Percentiles rank a stretch among this genome's conserved stretches.
Conservation (phyloP, 1,140 invertebrate genomes). For the Drosophila kanapiae region DNA sequence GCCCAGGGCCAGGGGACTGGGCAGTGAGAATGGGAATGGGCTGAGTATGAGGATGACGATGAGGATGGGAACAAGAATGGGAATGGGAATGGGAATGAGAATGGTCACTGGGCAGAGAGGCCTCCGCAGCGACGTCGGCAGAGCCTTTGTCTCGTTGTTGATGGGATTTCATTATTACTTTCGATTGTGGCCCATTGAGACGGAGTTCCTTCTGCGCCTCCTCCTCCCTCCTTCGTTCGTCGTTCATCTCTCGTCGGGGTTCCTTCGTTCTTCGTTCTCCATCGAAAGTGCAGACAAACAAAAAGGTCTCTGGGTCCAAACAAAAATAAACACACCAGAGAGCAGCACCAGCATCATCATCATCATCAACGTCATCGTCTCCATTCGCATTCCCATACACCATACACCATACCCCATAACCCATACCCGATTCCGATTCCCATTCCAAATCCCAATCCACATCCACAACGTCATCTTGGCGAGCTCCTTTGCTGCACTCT, state of each 20-base stretch:
- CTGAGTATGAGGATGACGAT: slow-evolving; percentile 11
- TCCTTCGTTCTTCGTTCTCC: slow-evolving; percentile 22
- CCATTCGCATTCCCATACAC: slow-evolving; percentile 21
- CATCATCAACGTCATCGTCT: slow-evolving; percentile 21
- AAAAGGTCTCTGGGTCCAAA: slow-evolving; percentile 65
- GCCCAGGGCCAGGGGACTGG: slow-evolving; percentile 1
- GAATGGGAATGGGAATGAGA: slow-evolving; percentile 33
- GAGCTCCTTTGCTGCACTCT: slow-evolving; percentile 61
- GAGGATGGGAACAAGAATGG: slow-evolving; percentile 24
- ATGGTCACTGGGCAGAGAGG: slow-evolving; percentile 40
- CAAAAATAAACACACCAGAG: slow-evolving; percentile 73
- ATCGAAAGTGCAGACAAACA: slow-evolving; percentile 43
- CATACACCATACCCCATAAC: no score
- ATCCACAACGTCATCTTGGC: slow-evolving; percentile 39
- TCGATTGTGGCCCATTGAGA: slow-evolving; percentile 78
- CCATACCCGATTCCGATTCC: neutral
- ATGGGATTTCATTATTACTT: slow-evolving; percentile 83
- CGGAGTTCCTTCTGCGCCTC: slow-evolving; percentile 22
- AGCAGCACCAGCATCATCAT: slow-evolving; percentile 39
- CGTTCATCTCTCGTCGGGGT: neutral
- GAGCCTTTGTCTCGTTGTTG: slow-evolving; percentile 61
- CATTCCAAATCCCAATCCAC: slow-evolving; percentile 14
- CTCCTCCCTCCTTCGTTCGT: neutral
- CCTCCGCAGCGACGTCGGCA: slow-evolving; percentile 8
- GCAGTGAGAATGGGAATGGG: slow-evolving; percentile 21